Evolutionary conservation across 2,113 vertebrate genomes (phyloP).

Genomic region (Catharus bicknelli): DNA sequence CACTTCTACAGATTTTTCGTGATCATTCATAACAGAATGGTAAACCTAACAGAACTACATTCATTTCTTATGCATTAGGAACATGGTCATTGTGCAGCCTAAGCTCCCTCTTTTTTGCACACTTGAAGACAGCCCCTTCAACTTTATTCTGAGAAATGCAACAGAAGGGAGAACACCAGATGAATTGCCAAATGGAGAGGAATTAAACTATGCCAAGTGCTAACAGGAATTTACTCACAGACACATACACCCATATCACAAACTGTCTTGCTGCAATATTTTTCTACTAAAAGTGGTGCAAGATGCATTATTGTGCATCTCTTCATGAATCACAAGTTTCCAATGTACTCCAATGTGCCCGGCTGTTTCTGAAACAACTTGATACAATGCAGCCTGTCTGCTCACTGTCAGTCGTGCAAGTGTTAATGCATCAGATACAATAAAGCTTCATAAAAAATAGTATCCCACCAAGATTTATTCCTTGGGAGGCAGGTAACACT

Average conservation of each 20-base stretch:
- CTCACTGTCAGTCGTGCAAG: not conserved
- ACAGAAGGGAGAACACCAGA: conserved; percentile 43
- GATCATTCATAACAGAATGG: not conserved
- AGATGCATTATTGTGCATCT: not conserved
- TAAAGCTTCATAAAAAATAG: not conserved
- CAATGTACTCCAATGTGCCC: fast-evolving
- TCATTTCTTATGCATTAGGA: not conserved
- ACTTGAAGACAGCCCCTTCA: not conserved
- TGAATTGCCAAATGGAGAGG: conserved; percentile 47
- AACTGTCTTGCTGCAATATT: not conserved
- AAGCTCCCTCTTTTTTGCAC: not conserved
- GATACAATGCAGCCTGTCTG: not conserved
- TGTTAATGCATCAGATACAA: not conserved
- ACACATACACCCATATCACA: not conserved
- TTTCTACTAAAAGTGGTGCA: not conserved
- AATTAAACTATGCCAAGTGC: not conserved
- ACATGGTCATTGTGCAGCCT: not conserved
- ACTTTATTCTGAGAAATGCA: not conserved
- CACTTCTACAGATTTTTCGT: not conserved
- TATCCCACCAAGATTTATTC: not conserved
- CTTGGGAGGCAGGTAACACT: not conserved
- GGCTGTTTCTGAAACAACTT: not conserved
- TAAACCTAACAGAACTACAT: not conserved
- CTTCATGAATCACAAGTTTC: not conserved
- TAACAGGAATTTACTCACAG: conserved; percentile 42